Conservation (phyloP, 2,888 invertebrate genomes). For the Luperina nickerlii region DNA sequence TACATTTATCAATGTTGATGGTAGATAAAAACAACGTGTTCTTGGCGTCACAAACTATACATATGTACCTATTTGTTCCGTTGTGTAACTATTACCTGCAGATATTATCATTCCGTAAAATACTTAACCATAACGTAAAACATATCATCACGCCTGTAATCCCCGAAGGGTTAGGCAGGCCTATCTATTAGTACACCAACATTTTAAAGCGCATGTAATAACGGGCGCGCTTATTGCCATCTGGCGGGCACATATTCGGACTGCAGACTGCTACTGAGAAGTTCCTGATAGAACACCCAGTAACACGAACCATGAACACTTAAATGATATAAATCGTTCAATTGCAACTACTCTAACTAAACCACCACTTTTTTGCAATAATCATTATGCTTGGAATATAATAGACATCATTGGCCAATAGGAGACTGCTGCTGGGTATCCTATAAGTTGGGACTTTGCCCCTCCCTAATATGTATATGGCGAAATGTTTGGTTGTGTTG, state of each 20-base stretch:
- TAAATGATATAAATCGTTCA: background rate
- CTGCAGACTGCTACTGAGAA: background rate
- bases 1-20: slow-evolving; percentile 28
- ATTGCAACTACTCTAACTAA: background rate
- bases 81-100: slow-evolving; percentile 2
- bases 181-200: background rate
- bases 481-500: background rate
- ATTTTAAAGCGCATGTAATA: background rate
- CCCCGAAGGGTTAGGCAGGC: background rate
- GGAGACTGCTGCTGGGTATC: background rate
- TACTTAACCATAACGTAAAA: background rate
- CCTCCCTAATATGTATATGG: background rate
- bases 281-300: background rate
- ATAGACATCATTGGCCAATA: background rate
- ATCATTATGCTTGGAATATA: background rate
- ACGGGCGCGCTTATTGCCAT: background rate
- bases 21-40: slow-evolving; percentile 32
- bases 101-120: background rate
- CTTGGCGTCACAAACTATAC: background rate
- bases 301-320: background rate
- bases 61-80: background rate
- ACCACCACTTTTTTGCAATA: background rate
- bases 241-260: background rate
- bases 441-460: background rate
- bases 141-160: background rate